Evolutionary conservation across 1,140 invertebrate species (phyloP), one percentile per base, ranked within the genome.

Genomic region (Ganaspis sp.): DNA sequence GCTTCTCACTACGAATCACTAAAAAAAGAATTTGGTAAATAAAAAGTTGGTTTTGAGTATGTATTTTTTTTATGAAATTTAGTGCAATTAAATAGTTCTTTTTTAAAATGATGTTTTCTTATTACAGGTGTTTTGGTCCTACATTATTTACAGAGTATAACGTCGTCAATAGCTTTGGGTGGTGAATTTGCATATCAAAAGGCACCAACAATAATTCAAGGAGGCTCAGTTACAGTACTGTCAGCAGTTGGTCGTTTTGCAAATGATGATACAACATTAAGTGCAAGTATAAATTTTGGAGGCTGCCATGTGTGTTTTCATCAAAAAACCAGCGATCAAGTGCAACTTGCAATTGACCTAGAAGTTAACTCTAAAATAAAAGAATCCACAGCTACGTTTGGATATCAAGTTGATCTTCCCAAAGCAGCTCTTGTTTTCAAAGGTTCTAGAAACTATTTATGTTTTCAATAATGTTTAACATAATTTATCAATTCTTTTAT

Each of bases 391-490:
- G 97, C 96, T 37, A 96, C 97, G 0, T 93, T 99, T 81, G 98
- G 95, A 21, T 99, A 99, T 91, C 98, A 99, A 92, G 94, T 98
- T 72, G 98, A 99, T 91, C 92, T 99, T 89, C 98, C 98, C 21
- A 99, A 98, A 91, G 97, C 97, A 69, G 98, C 99, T 90, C 92
- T 99, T 80, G 94, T 96, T 11, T 98, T 99, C 88, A 96, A 95
- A 95, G 97, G 97, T 98, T 90, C 38, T 21, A 12, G 21, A 23
- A 64, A 21, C 23, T 26, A 64, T 21, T 12, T 6, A 15, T 53
- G 11, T 49, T 53, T 53, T 26, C 21, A 29, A 26, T 45, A 53
- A 53, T 70, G n/a, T n/a, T n/a, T n/a, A n/a, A n/a, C n/a, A n/a
- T n/a, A n/a, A n/a, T n/a, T n/a, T n/a, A n/a, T n/a, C n/a, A n/a